Evolutionary conservation across 2,797 vertebrate species (phyloP).

Genomic region (Sebastes hubbsi): DNA sequence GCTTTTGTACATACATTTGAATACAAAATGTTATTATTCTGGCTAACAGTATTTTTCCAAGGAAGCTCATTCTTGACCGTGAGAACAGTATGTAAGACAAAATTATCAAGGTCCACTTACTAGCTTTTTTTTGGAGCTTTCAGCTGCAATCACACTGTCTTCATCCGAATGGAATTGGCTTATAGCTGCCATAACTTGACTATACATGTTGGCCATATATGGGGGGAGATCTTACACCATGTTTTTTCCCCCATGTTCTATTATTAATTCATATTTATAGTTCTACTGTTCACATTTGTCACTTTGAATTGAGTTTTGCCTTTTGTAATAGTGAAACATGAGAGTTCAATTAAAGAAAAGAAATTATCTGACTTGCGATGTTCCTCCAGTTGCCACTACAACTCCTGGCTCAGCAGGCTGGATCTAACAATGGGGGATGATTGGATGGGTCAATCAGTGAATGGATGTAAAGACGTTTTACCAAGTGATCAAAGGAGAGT

Average conservation of each 20-base stretch:
- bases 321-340: not conserved
- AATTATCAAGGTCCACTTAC: not conserved
- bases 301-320: not conserved
- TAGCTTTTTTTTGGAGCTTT: not conserved
- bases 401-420: not conserved
- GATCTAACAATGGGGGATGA: not conserved
- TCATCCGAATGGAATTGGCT: not conserved
- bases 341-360: not conserved
- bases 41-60: too few relatives aligned
- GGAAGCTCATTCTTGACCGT: accelerated
- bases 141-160: not conserved
- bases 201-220: too few relatives aligned
- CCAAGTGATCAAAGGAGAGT: slow-evolving; percentile 2
- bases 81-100: not conserved
- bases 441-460: slow-evolving; percentile 12
- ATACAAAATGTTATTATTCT: too few relatives aligned
- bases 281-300: not conserved
- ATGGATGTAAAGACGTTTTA: slow-evolving; percentile 16
- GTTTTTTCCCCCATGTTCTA: too few relatives aligned
- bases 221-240: too few relatives aligned
- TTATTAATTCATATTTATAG: not conserved
- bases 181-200: not conserved
- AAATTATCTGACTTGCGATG: not conserved
- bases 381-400: not conserved
- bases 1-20: too few relatives aligned